Percentiles rank a stretch among this genome's conserved stretches.
These are phyloP conservation scores for Caenorhabditis briggsae DNA, from an alignment of 1,140 invertebrate species.

Conservation along the genomic window DNA sequence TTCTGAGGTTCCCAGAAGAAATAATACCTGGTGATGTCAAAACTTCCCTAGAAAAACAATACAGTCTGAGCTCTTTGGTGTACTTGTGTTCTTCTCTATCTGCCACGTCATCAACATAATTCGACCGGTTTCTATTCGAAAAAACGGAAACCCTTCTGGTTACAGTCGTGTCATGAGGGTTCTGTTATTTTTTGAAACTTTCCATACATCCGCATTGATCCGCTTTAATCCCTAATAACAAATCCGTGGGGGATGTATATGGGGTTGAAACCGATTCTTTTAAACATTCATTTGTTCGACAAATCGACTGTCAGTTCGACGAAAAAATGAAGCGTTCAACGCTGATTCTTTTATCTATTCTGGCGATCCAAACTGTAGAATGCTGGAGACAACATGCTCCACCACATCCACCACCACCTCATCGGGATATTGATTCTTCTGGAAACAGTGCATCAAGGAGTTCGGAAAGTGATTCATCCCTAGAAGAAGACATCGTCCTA, in stretches of 20 bases:
- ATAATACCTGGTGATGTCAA: too few relatives aligned
- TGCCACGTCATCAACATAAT: conserved; percentile 18
- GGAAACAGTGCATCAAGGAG: neutral
- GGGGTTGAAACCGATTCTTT: conserved; percentile 32
- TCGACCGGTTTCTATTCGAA: neutral
- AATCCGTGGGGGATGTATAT: neutral
- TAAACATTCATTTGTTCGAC: conserved; percentile 27
- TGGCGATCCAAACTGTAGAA: neutral
- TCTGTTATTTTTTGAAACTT: conserved; percentile 47
- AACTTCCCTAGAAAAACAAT: neutral
- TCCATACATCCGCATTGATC: conserved; percentile 52
- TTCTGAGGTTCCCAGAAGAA: too few relatives aligned
- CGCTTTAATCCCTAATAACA: conserved; percentile 48
- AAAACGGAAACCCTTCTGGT: neutral
- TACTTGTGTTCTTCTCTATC: neutral
- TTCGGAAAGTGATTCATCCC: neutral
- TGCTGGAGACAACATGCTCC: conserved; percentile 13
- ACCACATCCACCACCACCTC: neutral
- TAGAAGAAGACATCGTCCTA: neutral
- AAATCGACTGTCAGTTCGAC: neutral
- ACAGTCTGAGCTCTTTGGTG: neutral
- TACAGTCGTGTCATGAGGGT: conserved; percentile 19
- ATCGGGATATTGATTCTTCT: conserved; percentile 1
- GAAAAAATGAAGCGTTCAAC: conserved; percentile 21
- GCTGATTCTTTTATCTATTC: conserved; percentile 43